Base-by-base conservation (phyloP, 1,140 invertebrate species). In the Schlechtendalia chinensis region DNA sequence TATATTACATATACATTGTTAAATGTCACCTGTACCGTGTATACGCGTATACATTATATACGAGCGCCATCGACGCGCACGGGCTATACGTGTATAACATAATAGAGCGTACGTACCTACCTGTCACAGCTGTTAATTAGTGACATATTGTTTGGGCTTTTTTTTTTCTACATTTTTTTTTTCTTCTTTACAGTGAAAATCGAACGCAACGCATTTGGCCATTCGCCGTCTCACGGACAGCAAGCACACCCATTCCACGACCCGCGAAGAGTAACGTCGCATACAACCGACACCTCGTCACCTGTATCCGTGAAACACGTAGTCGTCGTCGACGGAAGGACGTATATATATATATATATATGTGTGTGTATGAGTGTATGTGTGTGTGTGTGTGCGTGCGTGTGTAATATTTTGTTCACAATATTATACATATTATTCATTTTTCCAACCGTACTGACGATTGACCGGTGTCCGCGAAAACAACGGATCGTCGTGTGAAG, bases 41-140 rank as follows among this genome's bases (percentile, higher is more conserved):
- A 71, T 24, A 54, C 17, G 24, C n/a, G n/a, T 24, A 45, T 45
- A 45, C 39, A 45, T 45, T 45, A 45, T 54, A 19, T 54, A 54
- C 16, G n/a, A 22, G 56, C 19, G 22, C 72, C 53, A 54, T n/a
- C 27, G 17, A 22, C 19, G 22, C 39, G 16, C 16, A 50, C 14
- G 12, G 8, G 14, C 12, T 50, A 50, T 54, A 54, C 19, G 17
- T 19, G 16, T 53, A 53, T 27, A 77, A 12, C 14, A 79, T 29
- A 50, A 79, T 79, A 50, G 58, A 22, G 58, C 45, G 22, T 61
- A 61, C 8, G 8, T 39, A 39, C 32, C 32, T 79, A 79, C 75
- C 75, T 79, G 75, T 63, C 75, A 79, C 75, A 79, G 75, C 75
- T 79, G 75, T 79, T 79, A 79, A 79, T 79, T 79, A 79, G 75